A percentile compares a stretch with the other conserved stretches of the same genome.
Conservation (phyloP, 2,888 invertebrate genomes). For the Melipona beecheii region DNA sequence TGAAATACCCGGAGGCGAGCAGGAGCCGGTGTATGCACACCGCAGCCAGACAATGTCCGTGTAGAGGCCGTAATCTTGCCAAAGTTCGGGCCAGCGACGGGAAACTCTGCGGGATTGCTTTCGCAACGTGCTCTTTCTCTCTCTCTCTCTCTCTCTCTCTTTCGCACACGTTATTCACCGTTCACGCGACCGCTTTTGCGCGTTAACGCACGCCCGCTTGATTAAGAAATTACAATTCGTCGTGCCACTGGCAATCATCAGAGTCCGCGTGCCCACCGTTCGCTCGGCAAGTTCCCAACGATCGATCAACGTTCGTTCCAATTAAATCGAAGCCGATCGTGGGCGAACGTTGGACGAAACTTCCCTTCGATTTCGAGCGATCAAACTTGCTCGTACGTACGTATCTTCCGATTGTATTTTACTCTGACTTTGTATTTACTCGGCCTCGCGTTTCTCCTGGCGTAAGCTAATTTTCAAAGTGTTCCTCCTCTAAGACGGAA, state of each 20-base stretch:
- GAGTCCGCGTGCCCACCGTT: neutral
- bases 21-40: slow-evolving; percentile 20
- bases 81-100: slow-evolving; percentile 62
- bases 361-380: neutral
- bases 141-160: too few species aligned
- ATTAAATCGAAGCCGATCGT: slow-evolving; percentile 20
- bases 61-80: slow-evolving; percentile 66
- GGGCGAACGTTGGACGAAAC: neutral
- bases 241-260: slow-evolving; percentile 15
- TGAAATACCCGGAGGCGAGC: slow-evolving; percentile 55
- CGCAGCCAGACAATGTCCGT: slow-evolving; percentile 60
- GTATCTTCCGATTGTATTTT: neutral
- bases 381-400: neutral
- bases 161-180: slow-evolving; percentile 36
- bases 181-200: slow-evolving; percentile 13
- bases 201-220: slow-evolving; percentile 36
- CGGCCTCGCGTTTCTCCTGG: too few species aligned
- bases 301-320: neutral
- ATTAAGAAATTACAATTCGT: slow-evolving; percentile 61
- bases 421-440: neutral
- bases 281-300: neutral
- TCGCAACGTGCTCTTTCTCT: slow-evolving; percentile 37
- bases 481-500: slow-evolving; percentile 14
- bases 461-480: neutral
- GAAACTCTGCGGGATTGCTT: slow-evolving; percentile 64